These are phyloP conservation scores for Bombyx huttoni DNA, from an alignment of 2,888 invertebrate genomes.

Conservation along the genomic window DNA sequence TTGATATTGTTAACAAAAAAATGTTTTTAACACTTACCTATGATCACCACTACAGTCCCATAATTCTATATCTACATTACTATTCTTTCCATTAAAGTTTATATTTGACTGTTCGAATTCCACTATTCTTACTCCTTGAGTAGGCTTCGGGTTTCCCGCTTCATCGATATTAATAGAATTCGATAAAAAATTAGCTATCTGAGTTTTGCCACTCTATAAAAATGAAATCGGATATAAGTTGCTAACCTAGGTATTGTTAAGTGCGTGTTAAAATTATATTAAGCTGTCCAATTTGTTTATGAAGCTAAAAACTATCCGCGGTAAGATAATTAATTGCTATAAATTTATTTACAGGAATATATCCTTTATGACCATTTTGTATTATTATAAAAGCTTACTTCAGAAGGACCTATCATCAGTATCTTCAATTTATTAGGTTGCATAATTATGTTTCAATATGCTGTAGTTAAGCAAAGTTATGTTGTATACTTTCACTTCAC, in stretches of 20 bases:
- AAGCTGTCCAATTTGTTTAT: no score
- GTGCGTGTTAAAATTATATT: no score
- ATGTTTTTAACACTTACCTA: slow-evolving; percentile 55
- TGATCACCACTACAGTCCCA: slow-evolving; percentile 87
- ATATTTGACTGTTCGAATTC: slow-evolving; percentile 80
- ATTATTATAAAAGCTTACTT: slow-evolving; percentile 37
- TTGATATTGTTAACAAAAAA: no score
- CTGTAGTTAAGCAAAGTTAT: not conserved
- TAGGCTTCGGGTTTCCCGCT: slow-evolving; percentile 75
- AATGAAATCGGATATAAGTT: not conserved
- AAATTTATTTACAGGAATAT: no score
- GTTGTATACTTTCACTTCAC: not conserved
- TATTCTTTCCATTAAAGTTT: slow-evolving; percentile 68
- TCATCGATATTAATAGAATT: slow-evolving; percentile 76
- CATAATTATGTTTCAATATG: slow-evolving; percentile 22
- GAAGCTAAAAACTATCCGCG: no score
- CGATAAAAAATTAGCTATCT: slow-evolving; percentile 79
- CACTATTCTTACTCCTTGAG: slow-evolving; percentile 81
- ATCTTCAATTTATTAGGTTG: slow-evolving; percentile 67
- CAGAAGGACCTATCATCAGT: slow-evolving; percentile 69
- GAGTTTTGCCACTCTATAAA: slow-evolving; percentile 80
- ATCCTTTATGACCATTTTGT: no score
- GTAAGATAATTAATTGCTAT: no score
- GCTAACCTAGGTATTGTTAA: not conserved
- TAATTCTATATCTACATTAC: slow-evolving; percentile 79